Evolutionary conservation across 2,888 invertebrate genomes (phyloP), one percentile per base, ranked within the genome.

Genomic region (Lucinisca nassula): DNA sequence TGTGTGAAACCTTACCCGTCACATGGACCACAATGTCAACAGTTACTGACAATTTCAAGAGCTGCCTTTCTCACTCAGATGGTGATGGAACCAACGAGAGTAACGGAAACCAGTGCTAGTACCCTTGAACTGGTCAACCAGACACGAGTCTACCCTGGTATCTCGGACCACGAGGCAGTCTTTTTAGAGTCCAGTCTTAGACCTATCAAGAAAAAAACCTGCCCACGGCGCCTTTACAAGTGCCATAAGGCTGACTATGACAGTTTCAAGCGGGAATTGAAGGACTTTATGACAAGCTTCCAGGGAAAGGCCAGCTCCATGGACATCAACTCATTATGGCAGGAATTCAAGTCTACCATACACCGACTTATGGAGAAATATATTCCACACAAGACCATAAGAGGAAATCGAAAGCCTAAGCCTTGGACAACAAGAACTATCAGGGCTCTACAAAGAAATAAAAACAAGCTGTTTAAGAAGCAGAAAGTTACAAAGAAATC

Each of bases 91-190:
- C 32, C 61, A 61, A 30, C 61, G 14, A 21, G 51, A n/a, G 21
- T 51, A 14, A 51, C n/a, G 3, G 51, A 51, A n/a, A 21, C 51
- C 10, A 21, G 4, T 21, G 10, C 51, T 51, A 51, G n/a, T n/a
- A 51, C 10, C 21, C 17, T 21, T n/a, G 21, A 12, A 51, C 21
- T 51, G 51, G 51, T 51, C 8, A 51, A 51, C 51, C 51, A 51
- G n/a, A n/a, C n/a, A 37, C 6, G 38, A 3, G 37, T 73, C 37
- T 21, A 37, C 37, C 73, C 73, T 73, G 75, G 73, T 35, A 73
- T 73, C 35, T 73, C n/a, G 38, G 73, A 73, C 38, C 73, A 73
- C n/a, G 73, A 73, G 24, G 8, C 73, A 35, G 38, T 73, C n/a
- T 73, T 27, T 30, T 35, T 37, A 6, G 73, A 73, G 38, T 73